Conservation (phyloP, 1,140 invertebrate species). For the Acromyrmex charruanus region DNA sequence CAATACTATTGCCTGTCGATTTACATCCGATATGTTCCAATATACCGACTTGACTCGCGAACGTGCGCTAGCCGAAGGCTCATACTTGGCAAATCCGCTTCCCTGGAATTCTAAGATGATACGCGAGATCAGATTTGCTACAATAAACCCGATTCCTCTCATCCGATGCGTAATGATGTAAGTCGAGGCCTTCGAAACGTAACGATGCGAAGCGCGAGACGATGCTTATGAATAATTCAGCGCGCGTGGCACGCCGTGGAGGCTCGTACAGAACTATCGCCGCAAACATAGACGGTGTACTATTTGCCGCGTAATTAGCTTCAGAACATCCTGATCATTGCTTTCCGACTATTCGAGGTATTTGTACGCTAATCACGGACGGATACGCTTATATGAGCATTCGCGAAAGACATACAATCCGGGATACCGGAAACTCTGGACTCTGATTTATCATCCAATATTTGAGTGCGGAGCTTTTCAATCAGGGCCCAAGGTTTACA, state of each 20-base stretch:
- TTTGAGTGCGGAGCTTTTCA: constrained; percentile 85
- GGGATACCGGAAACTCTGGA: constrained; percentile 71
- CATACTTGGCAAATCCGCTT: too few species aligned
- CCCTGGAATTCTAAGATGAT: neutral
- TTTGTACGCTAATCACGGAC: constrained; percentile 63
- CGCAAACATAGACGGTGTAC: constrained; percentile 45
- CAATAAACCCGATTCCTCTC: constrained; percentile 22
- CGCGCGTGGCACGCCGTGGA: constrained; percentile 14
- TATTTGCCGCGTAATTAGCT: constrained; percentile 64
- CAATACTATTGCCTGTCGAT: constrained; percentile 71
- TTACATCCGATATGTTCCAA: constrained; percentile 75
- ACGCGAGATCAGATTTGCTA: constrained; percentile 12
- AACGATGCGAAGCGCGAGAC: constrained; percentile 51
- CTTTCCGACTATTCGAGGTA: constrained; percentile 61
- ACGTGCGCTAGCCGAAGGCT: neutral
- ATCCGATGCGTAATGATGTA: constrained; percentile 50
- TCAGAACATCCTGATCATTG: constrained; percentile 61
- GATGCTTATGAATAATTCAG: constrained; percentile 62
- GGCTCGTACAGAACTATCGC: constrained; percentile 46
- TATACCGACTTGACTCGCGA: constrained; percentile 49
- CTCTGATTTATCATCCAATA: constrained; percentile 85
- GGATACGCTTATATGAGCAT: constrained; percentile 61
- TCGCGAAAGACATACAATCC: constrained; percentile 69
- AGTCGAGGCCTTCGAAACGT: constrained; percentile 15
- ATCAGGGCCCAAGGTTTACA: constrained; percentile 84